Evolutionary conservation across 2,113 vertebrate genomes (phyloP), one percentile per base, ranked within the genome.

Genomic region (Sturnus vulgaris): DNA sequence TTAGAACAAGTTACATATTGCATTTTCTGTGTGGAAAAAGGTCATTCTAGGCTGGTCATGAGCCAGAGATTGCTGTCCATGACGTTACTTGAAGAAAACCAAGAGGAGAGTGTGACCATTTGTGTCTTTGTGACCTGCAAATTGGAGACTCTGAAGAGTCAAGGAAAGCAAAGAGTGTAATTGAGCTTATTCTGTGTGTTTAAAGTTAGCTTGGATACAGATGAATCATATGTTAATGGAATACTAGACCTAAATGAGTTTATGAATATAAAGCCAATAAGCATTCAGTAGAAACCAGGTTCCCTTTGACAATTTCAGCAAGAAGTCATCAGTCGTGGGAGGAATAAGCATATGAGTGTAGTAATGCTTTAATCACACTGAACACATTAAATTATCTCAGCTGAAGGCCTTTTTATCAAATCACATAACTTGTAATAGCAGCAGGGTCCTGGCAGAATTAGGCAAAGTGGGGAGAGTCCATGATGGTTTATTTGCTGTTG

Each of bases 61-160:
- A 66, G 9, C 7, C 37, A 55, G 33, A 64, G 21, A 19, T 10
- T 64, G 27, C 1, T 1, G 23, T 52, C 49, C 82, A 23, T 22
- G 18, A 14, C 13, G 3, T 87, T 47, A 60, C 49, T 28, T 31
- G 40, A 65, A 39, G 20, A 39, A 86, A 88, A 22, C 2, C 4
- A 11, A 37, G 37, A 76, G 11, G 11, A 60, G 2, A 49, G 4
- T 30, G 5, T 64, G 28, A 82, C 16, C 12, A 33, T 0, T 0
- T 0, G 0, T 0, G 3, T 31, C 37, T 56, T 72, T 31, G 19
- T 69, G 46, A 65, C 7, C 25, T 46, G 40, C 15, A 61, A 53
- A 44, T 1, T 65, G 50, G 73, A 61, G 46, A 24, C 12, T 37
- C 42, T 72, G 25, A 70, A 61, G 21, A 59, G 5, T 27, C 33